phyloP scores from a whole-genome alignment of 2,797 vertebrate species.

The Enteromius afrohamiltoni region DNA sequence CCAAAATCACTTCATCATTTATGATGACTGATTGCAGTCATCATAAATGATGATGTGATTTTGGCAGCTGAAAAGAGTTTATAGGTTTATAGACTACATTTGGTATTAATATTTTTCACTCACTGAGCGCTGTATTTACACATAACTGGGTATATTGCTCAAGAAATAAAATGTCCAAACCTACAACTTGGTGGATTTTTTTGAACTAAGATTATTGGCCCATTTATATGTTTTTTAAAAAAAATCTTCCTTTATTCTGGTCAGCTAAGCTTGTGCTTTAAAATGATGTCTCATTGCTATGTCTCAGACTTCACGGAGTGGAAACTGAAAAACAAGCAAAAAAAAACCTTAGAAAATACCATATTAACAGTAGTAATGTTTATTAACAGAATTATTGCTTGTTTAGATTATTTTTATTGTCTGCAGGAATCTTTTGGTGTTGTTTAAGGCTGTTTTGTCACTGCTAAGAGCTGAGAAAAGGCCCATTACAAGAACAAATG shows the following conservation, averaged over 20 bases:
- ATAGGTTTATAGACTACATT: slow-evolving; percentile 3
- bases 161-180: slow-evolving; percentile 22
- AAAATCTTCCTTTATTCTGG: not conserved
- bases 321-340: not conserved
- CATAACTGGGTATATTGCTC: slow-evolving; percentile 24
- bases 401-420: not conserved
- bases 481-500: not conserved
- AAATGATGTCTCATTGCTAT: not conserved
- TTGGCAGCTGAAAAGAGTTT: slow-evolving; percentile 7
- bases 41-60: not conserved
- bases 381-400: not conserved
- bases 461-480: not conserved
- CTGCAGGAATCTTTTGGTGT: not conserved
- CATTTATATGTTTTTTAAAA: not conserved
- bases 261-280: not conserved
- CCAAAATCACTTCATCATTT: slow-evolving; percentile 21
- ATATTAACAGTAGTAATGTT: not conserved
- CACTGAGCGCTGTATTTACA: slow-evolving; percentile 11
- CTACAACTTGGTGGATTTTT: not conserved
- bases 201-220: not conserved
- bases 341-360: not conserved
- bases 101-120: slow-evolving; percentile 19
- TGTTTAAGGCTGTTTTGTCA: not conserved
- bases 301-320: not conserved
- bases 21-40: not conserved